Conservation (phyloP, 2,113 vertebrate species). For the Gobiocypris rarus region DNA sequence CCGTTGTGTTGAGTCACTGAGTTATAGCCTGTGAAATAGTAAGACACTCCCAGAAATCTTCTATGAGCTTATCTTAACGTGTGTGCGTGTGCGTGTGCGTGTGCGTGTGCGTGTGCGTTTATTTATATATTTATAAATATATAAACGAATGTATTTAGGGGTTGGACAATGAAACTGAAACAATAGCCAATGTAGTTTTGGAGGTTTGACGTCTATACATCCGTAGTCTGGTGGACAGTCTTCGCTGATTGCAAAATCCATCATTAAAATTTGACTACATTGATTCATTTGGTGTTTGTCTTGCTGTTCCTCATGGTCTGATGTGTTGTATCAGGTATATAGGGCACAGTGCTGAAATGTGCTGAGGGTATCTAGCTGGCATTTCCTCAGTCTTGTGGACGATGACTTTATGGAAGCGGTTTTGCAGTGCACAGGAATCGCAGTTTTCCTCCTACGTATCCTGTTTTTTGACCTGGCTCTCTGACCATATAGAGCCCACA, state of each 20-base stretch:
- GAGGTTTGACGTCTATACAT: too few relatives aligned
- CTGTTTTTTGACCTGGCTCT: conserved; percentile 53
- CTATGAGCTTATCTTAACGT: background rate
- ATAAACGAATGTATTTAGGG: too few relatives aligned
- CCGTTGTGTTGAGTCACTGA: background rate
- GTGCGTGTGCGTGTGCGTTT: too few relatives aligned
- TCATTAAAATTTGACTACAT: background rate
- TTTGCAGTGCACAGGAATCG: conserved; percentile 37
- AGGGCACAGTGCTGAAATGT: background rate
- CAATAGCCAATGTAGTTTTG: too few relatives aligned
- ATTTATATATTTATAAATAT: too few relatives aligned
- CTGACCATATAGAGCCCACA: background rate
- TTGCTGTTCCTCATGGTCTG: background rate
- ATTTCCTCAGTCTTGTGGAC: conserved; percentile 47
- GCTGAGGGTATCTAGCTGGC: conserved; percentile 33
- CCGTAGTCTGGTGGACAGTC: too few relatives aligned
- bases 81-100: too few relatives aligned
- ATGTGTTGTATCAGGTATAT: background rate
- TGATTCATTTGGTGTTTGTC: background rate
- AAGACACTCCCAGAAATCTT: background rate
- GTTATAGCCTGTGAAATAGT: background rate
- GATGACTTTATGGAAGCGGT: conserved; percentile 46
- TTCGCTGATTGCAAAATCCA: too few relatives aligned
- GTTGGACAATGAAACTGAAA: too few relatives aligned
- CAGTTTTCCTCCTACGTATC: conserved; percentile 51